These are phyloP conservation scores for Nematolebias whitei DNA, from an alignment of 2,113 vertebrate genomes.

Conservation along the genomic window DNA sequence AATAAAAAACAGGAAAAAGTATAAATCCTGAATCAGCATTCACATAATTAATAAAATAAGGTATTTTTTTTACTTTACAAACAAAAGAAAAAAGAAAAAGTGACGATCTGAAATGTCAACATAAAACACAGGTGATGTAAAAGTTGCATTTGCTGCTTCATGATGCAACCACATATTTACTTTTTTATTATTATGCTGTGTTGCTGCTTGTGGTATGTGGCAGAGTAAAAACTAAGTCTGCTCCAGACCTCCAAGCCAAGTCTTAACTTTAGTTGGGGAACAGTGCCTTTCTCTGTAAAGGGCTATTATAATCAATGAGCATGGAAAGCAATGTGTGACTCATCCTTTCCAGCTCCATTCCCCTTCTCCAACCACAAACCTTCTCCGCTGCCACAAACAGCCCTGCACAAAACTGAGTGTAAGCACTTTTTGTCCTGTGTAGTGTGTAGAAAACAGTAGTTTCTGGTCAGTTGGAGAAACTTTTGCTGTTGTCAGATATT, in stretches of 20 bases:
- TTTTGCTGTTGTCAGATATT: conserved; percentile 32
- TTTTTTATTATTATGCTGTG: conserved; percentile 39
- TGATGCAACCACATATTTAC: conserved; percentile 32
- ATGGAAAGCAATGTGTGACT: conserved; percentile 77
- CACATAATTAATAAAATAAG: not conserved
- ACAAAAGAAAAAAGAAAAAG: conserved; percentile 26
- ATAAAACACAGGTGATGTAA: conserved; percentile 28
- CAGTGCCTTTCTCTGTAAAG: conserved; percentile 74
- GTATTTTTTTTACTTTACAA: not conserved
- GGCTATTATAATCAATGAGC: conserved; percentile 76
- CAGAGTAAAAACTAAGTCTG: conserved; percentile 38
- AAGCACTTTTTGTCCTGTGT: conserved; percentile 61
- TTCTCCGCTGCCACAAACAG: conserved; percentile 66
- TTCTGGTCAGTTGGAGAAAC: conserved; percentile 49
- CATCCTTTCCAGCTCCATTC: conserved; percentile 76
- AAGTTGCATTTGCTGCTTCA: conserved; percentile 23
- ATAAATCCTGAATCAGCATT: too few species aligned
- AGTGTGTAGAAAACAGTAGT: conserved; percentile 56
- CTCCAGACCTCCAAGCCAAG: conserved; percentile 40
- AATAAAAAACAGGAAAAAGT: too few species aligned
- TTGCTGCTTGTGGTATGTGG: conserved; percentile 30
- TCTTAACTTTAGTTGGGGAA: conserved; percentile 62
- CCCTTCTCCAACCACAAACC: conserved; percentile 50
- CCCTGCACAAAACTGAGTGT: conserved; percentile 56
- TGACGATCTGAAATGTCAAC: conserved; percentile 24